Percentiles rank a stretch among this genome's conserved stretches.
Conservation (phyloP, 2,113 vertebrate genomes). For the Cinclus mexicanus region DNA sequence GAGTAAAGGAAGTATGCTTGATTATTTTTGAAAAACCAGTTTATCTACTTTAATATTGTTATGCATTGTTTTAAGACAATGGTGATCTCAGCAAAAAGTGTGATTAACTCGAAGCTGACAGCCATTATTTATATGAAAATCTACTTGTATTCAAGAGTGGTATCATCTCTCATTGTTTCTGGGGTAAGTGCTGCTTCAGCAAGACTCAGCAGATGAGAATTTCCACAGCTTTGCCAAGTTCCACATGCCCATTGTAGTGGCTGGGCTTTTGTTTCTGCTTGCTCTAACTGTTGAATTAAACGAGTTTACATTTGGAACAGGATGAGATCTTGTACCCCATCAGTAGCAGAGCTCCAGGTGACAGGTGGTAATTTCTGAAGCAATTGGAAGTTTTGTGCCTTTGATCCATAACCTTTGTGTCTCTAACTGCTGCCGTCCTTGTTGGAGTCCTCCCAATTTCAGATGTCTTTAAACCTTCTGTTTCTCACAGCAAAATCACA, state of each 20-base stretch:
- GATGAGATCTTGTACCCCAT: background rate
- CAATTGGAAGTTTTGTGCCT: background rate
- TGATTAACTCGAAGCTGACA: background rate
- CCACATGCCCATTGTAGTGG: background rate
- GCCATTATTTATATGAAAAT: background rate
- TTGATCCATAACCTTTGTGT: background rate
- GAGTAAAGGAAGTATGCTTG: background rate
- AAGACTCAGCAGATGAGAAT: background rate
- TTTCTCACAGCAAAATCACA: background rate
- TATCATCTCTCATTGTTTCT: background rate
- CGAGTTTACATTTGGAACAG: background rate
- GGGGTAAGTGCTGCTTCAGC: background rate
- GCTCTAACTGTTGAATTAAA: background rate
- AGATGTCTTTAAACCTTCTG: background rate
- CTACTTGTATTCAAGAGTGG: background rate
- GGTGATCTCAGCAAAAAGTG: conserved; percentile 27
- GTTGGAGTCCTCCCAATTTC: background rate
- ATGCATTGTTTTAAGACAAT: background rate
- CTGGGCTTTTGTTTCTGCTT: background rate
- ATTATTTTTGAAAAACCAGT: background rate
- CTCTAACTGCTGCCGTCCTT: background rate
- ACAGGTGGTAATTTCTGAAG: background rate
- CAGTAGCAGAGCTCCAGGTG: background rate
- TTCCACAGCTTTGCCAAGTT: background rate
- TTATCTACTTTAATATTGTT: background rate